Conservation (phyloP, 2,888 invertebrate species). For the Cactoblastis cactorum region DNA sequence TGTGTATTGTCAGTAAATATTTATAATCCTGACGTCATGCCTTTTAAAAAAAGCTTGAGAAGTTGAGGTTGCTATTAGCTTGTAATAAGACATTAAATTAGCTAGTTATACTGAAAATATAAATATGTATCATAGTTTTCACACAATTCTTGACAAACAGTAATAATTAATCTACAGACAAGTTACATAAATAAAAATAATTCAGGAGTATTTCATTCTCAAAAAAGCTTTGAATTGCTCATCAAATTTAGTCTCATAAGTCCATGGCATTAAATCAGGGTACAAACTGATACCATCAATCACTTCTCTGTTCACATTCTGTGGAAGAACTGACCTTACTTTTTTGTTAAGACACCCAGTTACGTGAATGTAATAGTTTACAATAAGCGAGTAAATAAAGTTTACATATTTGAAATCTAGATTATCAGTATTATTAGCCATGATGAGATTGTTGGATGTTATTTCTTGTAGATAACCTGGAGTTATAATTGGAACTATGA, state of each 20-base stretch:
- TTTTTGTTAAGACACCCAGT: constrained; percentile 69
- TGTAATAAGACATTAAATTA: too few relatives aligned
- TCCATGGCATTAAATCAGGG: constrained; percentile 71
- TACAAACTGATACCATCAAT: constrained; percentile 56
- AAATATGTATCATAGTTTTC: not conserved
- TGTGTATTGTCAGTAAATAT: too few relatives aligned
- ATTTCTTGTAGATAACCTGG: constrained; percentile 71
- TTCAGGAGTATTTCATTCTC: constrained; percentile 30
- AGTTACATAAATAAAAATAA: not conserved
- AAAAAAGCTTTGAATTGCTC: constrained; percentile 66
- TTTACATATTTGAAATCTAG: constrained; percentile 71
- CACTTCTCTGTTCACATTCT: constrained; percentile 50
- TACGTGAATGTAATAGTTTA: constrained; percentile 66
- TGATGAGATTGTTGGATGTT: constrained; percentile 45
- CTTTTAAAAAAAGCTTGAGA: too few relatives aligned
- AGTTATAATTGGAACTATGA: constrained; percentile 77
- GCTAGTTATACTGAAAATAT: too few relatives aligned
- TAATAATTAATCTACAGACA: not conserved
- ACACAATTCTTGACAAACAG: not conserved
- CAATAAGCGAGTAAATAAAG: constrained; percentile 69
- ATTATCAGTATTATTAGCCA: constrained; percentile 61
- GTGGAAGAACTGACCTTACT: constrained; percentile 68
- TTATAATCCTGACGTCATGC: too few relatives aligned
- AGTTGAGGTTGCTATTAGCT: too few relatives aligned
- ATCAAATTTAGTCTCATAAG: constrained; percentile 65